Evolutionary conservation across 1,140 invertebrate genomes (phyloP).

Genomic region (Sweltsa coloradensis): DNA sequence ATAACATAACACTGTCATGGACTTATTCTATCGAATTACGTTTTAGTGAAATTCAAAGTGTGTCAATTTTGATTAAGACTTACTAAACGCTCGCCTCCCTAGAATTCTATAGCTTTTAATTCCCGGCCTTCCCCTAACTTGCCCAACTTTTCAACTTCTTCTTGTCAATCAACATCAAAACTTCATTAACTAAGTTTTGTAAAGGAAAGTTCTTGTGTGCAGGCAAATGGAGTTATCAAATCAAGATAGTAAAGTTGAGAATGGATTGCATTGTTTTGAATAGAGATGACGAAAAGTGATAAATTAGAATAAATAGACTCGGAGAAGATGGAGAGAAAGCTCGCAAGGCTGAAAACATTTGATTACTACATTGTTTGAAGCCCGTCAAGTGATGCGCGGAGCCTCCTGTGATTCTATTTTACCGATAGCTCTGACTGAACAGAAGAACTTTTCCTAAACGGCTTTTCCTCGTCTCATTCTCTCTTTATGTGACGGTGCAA

Average conservation of each 20-base stretch:
- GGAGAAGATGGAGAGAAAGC: neutral
- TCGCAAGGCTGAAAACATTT: conserved; percentile 4
- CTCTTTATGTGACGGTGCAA: conserved; percentile 3
- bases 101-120: neutral
- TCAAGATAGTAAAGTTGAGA: no score
- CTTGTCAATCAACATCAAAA: neutral
- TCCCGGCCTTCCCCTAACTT: neutral
- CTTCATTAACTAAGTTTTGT: neutral
- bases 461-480: neutral
- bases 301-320: conserved; percentile 13
- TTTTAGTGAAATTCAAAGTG: no score
- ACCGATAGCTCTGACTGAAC: conserved; percentile 6
- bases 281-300: conserved; percentile 13
- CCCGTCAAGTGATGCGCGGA: neutral
- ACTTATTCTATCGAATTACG: no score
- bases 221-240: neutral
- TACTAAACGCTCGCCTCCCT: no score
- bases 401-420: conserved; percentile 10
- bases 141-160: no score
- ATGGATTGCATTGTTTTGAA: no score
- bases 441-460: no score
- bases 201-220: conserved; percentile 2
- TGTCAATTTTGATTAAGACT: no score
- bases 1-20: no score
- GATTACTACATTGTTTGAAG: conserved; percentile 12